These are phyloP conservation scores for Crepidodera aurea DNA, from an alignment of 2,888 invertebrate genomes.

Conservation along the genomic window DNA sequence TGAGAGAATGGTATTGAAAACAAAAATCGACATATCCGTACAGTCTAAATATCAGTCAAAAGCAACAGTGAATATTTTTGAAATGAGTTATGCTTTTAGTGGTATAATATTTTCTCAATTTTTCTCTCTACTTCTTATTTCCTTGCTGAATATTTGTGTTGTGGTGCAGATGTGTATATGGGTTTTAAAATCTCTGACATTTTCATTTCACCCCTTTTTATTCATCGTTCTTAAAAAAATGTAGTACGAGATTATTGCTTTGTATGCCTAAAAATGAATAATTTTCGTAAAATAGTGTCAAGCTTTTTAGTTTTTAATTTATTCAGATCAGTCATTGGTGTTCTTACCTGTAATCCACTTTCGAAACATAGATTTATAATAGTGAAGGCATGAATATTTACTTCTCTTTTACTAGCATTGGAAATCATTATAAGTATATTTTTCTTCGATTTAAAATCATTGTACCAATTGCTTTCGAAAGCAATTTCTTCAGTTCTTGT, in stretches of 20 bases:
- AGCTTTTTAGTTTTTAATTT: no score
- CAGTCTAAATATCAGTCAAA: no score
- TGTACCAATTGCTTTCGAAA: not conserved
- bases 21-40: no score
- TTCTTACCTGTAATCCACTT: not conserved
- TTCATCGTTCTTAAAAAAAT: not conserved
- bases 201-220: not conserved
- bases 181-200: no score
- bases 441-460: not conserved
- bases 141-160: no score
- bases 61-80: no score
- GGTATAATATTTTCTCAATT: no score
- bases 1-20: no score
- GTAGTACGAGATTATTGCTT: constrained; percentile 3
- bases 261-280: constrained; percentile 8
- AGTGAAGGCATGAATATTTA: not conserved
- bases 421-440: not conserved
- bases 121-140: no score
- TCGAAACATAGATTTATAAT: not conserved
- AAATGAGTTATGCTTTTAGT: no score
- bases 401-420: not conserved
- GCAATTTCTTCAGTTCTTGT: not conserved
- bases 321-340: not conserved
- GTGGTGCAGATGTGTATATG: no score
- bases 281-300: not conserved